phyloP scores from a whole-genome alignment of 2,888 invertebrate species.

The Aphodius sticticus region DNA sequence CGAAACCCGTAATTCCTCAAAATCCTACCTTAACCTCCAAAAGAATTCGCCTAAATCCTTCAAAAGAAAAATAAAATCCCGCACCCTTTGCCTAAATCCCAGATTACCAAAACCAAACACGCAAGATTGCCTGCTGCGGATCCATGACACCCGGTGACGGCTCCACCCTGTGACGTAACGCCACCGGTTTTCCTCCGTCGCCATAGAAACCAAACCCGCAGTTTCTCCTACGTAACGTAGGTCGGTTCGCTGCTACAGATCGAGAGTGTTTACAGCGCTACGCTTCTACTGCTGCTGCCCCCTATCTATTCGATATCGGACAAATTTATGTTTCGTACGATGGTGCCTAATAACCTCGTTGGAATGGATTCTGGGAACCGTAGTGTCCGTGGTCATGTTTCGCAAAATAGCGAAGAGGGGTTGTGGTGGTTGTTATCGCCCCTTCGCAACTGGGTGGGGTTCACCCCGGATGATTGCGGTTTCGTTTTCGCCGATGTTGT shows the following conservation, averaged over 20 bases:
- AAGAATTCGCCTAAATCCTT: not conserved
- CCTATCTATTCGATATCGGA: not conserved
- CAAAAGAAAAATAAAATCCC: not conserved
- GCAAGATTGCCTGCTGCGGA: not conserved
- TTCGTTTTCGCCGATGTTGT: not conserved
- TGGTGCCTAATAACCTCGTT: constrained; percentile 17
- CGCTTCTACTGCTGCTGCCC: not conserved
- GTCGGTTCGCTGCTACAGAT: not conserved
- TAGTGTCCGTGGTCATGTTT: not conserved
- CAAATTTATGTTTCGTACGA: constrained; percentile 7
- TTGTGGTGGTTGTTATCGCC: not conserved
- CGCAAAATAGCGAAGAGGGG: constrained; percentile 12
- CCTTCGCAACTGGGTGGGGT: not conserved
- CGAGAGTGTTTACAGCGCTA: not conserved
- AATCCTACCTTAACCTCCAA: not conserved
- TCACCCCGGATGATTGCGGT: not conserved
- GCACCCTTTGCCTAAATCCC: not conserved
- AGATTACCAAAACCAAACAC: not conserved
- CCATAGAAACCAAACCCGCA: constrained; percentile 19
- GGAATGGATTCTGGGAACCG: not conserved
- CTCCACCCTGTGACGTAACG: constrained; percentile 13
- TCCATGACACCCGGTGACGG: constrained; percentile 19
- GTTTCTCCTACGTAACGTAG: constrained; percentile 5
- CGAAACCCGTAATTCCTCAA: not conserved
- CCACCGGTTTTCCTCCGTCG: constrained; percentile 9